These are phyloP conservation scores for Myripristis jacobus DNA, from an alignment of 2,797 vertebrate species.

Conservation along the genomic window DNA sequence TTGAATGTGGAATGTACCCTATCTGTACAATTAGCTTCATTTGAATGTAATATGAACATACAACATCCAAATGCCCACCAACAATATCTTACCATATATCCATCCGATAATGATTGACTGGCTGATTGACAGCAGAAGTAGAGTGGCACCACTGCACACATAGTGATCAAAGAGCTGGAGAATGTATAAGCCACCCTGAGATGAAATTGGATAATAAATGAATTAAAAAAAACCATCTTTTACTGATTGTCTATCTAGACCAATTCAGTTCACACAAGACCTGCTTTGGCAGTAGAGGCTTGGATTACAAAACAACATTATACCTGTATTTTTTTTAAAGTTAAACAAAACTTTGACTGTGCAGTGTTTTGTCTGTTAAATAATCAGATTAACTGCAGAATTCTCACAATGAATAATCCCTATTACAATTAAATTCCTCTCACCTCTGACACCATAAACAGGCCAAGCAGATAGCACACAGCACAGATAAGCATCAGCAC, in stretches of 20 bases:
- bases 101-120: constrained; percentile 78
- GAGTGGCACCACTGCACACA: constrained; percentile 78
- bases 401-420: too few relatives aligned
- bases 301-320: too few relatives aligned
- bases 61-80: not conserved
- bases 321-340: not conserved
- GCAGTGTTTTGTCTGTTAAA: not conserved
- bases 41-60: too few relatives aligned
- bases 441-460: constrained; percentile 88
- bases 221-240: not conserved
- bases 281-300: too few relatives aligned
- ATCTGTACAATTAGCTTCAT: not conserved
- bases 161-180: constrained; percentile 82
- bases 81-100: constrained; percentile 75
- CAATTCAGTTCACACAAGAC: too few relatives aligned
- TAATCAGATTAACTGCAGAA: too few relatives aligned
- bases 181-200: constrained; percentile 76
- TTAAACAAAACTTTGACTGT: not conserved
- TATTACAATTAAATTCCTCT: too few relatives aligned
- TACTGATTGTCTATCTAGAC: not conserved
- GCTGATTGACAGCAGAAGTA: constrained; percentile 76
- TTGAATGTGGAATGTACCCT: too few relatives aligned
- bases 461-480: constrained; percentile 82
- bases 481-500: constrained; percentile 82
- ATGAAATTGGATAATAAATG: constrained; percentile 15